These are phyloP conservation scores for Aethes cnicana DNA, from an alignment of 2,888 invertebrate species.

Conservation along the genomic window DNA sequence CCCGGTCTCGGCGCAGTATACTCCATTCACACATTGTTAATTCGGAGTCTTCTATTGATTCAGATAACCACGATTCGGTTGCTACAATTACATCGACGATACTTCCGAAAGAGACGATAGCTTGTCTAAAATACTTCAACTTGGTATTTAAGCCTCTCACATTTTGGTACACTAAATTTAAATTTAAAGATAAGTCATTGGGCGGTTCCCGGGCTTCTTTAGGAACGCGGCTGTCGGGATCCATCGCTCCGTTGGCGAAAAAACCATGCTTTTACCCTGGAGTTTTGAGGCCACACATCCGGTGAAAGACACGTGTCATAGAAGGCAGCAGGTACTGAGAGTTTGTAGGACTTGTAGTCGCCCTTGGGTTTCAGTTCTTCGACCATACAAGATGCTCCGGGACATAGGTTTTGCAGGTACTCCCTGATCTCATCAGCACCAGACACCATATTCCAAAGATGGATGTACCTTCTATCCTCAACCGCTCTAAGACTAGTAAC, in stretches of 20 bases:
- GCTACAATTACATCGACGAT: background rate
- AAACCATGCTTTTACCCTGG: conserved; percentile 33
- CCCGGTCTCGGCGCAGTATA: background rate
- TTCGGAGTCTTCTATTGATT: background rate
- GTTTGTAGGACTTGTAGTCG: conserved; percentile 35
- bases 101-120: background rate
- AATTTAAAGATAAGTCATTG: background rate
- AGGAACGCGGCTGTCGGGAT: background rate
- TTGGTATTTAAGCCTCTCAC: conserved; percentile 4
- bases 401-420: conserved; percentile 30
- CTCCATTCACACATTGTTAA: background rate
- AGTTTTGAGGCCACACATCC: conserved; percentile 34
- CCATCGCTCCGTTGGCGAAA: conserved; percentile 1
- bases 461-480: conserved; percentile 32
- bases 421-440: conserved; percentile 22
- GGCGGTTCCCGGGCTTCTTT: background rate
- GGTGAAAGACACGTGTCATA: conserved; percentile 28
- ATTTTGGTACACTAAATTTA: conserved; percentile 3
- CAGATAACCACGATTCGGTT: background rate
- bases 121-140: background rate
- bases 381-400: conserved; percentile 29
- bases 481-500: conserved; percentile 33
- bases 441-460: conserved; percentile 40
- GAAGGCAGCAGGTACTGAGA: conserved; percentile 27
- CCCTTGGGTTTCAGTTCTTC: conserved; percentile 34